Conservation (phyloP, 1,140 invertebrate genomes). For the Bactericera cockerelli region DNA sequence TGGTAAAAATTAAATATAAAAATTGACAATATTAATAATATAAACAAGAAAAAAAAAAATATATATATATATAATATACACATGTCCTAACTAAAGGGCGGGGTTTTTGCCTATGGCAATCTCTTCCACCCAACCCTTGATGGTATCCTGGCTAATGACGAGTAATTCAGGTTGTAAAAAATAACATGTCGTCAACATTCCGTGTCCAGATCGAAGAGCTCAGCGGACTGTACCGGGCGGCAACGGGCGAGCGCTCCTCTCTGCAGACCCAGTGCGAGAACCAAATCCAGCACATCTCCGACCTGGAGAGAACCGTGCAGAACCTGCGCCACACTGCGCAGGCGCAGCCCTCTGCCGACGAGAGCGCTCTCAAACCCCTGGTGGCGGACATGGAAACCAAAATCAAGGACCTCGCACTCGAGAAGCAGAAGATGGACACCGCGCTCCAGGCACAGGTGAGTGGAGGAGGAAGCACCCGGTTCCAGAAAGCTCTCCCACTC, state of each 20-base stretch:
- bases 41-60: no score
- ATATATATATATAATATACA: no score
- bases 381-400: not conserved
- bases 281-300: constrained; percentile 1
- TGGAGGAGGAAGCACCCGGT: no score
- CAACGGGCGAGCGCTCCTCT: not conserved
- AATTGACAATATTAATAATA: no score
- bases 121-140: no score
- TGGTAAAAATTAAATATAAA: no score
- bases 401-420: not conserved
- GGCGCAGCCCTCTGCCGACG: not conserved
- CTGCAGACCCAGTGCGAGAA: not conserved
- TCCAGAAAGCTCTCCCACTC: no score
- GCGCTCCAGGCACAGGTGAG: constrained; percentile 3
- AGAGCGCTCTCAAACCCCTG: not conserved
- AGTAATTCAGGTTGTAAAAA: no score
- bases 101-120: no score
- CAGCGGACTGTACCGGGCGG: not conserved
- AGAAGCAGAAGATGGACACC: not conserved
- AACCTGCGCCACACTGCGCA: not conserved
- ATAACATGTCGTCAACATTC: no score
- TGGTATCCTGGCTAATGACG: no score
- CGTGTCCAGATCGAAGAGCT: not conserved
- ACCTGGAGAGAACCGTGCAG: not conserved
- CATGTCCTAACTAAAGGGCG: no score